Base-by-base conservation (phyloP, 2,113 vertebrate species). In the Petroica traversi region DNA sequence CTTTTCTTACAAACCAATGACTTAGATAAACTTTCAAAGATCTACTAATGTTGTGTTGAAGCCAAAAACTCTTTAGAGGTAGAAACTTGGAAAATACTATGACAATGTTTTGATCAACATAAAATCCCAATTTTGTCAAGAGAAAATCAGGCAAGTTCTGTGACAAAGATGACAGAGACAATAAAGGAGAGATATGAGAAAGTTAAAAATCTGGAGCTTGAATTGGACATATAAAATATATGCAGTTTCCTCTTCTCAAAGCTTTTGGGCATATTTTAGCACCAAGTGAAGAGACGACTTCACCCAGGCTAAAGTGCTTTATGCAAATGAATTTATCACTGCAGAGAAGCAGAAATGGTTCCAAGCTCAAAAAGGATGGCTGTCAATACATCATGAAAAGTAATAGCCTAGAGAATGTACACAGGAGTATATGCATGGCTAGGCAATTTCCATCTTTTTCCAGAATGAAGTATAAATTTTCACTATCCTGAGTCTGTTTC, bases 1-100 rank as follows among this genome's bases (percentile, higher is more conserved):
- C 85, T 92, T 71, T 75, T 26, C n/a, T 88, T 63, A 67, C 22
- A 51, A 90, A 55, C 17, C 2, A 7, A 48, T 78, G 82, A 55
- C 82, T 92, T 75, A 25, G 22, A 84, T 28, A 82, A 94, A 95
- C 85, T 89, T 95, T 41, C 71, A 58, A 66, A 89, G 22, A 33
- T n/a, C 23, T 57, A 13, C 14, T 55, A 33, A 55, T 8, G 5
- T 14, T n/a, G 46, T 66, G 17, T 18, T 41, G 46, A 73, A 41
- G 15, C 12, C 36, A 51, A 59, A 46, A 85, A 46, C 7, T 9
- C 9, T 55, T 64, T 14, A 45, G 14, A 11, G 67, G 33, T 36
- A 55, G 24, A 19, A 76, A 17, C 19, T 10, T 71, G 17, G 34
- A 73, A 79, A 85, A 55, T 19, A 4, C 11, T 55, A 14, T 20